Percentiles rank a stretch among this genome's conserved stretches.
Conservation (phyloP, 2,113 vertebrate genomes). For the Aepyceros melampus region DNA sequence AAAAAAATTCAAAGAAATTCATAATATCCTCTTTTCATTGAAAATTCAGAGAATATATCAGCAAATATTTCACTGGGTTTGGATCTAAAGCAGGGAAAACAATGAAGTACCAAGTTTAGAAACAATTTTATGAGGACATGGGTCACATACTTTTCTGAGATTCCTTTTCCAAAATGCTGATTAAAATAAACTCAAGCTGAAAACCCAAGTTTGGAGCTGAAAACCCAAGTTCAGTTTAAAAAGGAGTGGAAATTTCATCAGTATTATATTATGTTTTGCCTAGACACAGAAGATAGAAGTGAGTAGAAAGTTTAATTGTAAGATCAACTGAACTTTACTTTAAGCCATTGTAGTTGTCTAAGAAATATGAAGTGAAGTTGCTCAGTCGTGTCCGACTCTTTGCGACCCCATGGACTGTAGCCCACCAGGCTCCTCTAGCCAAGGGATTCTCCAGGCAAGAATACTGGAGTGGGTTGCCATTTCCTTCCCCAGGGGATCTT, state of each 20-base stretch:
- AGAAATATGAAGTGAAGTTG: too few species aligned
- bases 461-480: too few species aligned
- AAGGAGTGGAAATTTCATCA: neutral
- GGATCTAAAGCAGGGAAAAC: neutral
- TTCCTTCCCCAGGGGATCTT: too few species aligned
- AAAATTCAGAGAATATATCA: slow-evolving; percentile 26
- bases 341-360: neutral
- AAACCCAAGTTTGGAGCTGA: neutral
- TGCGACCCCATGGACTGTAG: too few species aligned
- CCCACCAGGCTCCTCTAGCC: too few species aligned
- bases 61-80: slow-evolving; percentile 23
- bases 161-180: neutral
- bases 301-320: neutral
- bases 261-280: neutral
- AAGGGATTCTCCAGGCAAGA: too few species aligned
- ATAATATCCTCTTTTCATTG: neutral
- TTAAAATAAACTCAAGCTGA: slow-evolving; percentile 28
- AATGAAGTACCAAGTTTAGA: slow-evolving; percentile 25
- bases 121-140: neutral
- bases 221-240: neutral
- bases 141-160: slow-evolving; percentile 17
- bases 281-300: neutral
- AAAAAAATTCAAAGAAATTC: slow-evolving; percentile 39
- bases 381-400: too few species aligned
- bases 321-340: neutral